Evolutionary conservation across 2,797 vertebrate genomes (phyloP), one percentile per base, ranked within the genome.

Genomic region (Oceanodroma leucorhoa): DNA sequence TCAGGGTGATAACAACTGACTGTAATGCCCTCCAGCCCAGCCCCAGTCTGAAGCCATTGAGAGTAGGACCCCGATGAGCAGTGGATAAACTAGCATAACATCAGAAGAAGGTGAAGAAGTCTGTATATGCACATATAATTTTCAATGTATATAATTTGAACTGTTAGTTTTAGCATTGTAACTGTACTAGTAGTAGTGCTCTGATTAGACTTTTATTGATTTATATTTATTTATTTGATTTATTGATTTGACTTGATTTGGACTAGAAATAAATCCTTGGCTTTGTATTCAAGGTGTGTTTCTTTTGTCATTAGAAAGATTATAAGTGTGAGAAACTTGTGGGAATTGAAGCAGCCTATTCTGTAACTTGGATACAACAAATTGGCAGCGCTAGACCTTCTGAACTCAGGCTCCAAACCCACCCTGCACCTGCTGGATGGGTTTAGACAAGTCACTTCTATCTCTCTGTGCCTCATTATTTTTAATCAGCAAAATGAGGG

Each of bases 381-480:
- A 54, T 70, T 64, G 57, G 9, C 45, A 50, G 38, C 1, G 0
- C 32, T 50, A 34, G 50, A 69, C 88, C 38, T 90, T 62, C 48
- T 88, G 89, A 92, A 66, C 69, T 73, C 46, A n/a, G 43, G 23
- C 55, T 86, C 55, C 69, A 86, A 66, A 61, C 16, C 9, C n/a
- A 62, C 60, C 60, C 60, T 80, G 41, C 15, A 38, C 43, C 53
- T 93, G 67, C 83, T 50, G 30, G 27, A 53, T 67, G 26, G 26
- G 11, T 38, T 87, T 34, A 54, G 46, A 80, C 51, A 48, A 80
- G 73, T 14, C 45, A 55, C n/a, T 72, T 78, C 57, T 48, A 10
- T 60, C 54, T 89, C 64, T 93, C 76, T 81, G 51, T 70, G 60
- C 61, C 89, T 94, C 43, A 48, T 90, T 94, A 90, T 83, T 93